Conservation (phyloP, 2,113 vertebrate species). For the Myxocyprinus asiaticus region DNA sequence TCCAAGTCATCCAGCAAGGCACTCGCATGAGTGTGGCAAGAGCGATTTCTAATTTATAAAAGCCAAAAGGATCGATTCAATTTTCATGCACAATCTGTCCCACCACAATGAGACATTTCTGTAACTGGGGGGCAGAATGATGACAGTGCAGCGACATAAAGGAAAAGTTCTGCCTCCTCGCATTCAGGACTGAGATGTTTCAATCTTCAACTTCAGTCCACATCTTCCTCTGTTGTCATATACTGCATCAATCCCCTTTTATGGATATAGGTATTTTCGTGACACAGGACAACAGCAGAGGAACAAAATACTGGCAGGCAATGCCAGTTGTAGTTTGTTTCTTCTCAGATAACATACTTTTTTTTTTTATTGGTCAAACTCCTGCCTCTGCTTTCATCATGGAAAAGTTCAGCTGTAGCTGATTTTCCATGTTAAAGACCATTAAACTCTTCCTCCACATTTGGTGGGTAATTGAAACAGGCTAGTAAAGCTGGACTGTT, state of each 20-base stretch:
- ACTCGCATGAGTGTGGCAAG: slow-evolving; percentile 64
- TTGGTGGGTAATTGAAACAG: slow-evolving; percentile 27
- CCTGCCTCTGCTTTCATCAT: slow-evolving; percentile 20
- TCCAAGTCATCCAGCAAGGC: slow-evolving; percentile 58
- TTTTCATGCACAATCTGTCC: slow-evolving; percentile 84
- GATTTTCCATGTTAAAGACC: slow-evolving; percentile 25
- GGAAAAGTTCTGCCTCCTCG: too few relatives aligned
- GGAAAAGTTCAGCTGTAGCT: slow-evolving; percentile 40
- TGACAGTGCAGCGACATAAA: slow-evolving; percentile 50
- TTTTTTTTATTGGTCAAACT: slow-evolving; percentile 35
- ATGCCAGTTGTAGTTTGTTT: not conserved
- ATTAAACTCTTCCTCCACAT: slow-evolving; percentile 22
- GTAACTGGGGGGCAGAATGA: slow-evolving; percentile 74
- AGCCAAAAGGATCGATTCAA: slow-evolving; percentile 80
- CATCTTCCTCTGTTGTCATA: not conserved
- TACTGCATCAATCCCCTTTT: not conserved
- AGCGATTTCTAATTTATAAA: slow-evolving; percentile 80
- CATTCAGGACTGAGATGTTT: slow-evolving; percentile 51
- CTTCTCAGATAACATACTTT: slow-evolving; percentile 19
- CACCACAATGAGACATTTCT: slow-evolving; percentile 71
- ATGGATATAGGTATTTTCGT: not conserved
- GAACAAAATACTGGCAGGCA: not conserved
- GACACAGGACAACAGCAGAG: not conserved
- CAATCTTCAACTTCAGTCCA: too few relatives aligned
- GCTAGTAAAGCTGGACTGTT: slow-evolving; percentile 12